Conservation (phyloP, 2,113 vertebrate species). For the Caranx melampygus region DNA sequence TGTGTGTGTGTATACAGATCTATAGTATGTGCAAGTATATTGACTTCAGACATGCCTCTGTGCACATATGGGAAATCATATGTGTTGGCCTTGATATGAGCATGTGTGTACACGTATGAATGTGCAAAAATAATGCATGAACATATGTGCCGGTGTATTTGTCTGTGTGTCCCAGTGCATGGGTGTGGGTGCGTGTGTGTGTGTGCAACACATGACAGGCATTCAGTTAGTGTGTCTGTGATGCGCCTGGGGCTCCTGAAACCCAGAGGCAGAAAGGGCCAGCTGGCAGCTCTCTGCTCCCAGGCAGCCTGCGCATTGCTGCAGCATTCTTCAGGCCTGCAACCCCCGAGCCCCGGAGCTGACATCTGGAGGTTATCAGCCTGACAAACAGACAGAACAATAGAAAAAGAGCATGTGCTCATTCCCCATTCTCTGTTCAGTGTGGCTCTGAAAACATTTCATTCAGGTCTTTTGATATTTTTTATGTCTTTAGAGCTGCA, state of each 20-base stretch:
- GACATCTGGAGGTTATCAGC: constrained; percentile 84
- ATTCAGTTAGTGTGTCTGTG: constrained; percentile 79
- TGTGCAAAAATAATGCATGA: constrained; percentile 47
- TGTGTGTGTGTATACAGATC: not conserved
- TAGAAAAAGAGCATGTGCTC: constrained; percentile 45
- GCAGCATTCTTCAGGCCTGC: constrained; percentile 65
- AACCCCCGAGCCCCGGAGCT: constrained; percentile 64
- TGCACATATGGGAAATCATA: constrained; percentile 49
- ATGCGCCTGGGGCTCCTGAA: constrained; percentile 65
- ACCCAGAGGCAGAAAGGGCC: constrained; percentile 74
- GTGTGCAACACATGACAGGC: constrained; percentile 46
- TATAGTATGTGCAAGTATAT: not conserved
- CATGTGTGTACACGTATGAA: constrained; percentile 26
- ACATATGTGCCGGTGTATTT: constrained; percentile 47
- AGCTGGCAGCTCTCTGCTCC: constrained; percentile 78
- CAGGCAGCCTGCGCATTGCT: constrained; percentile 61
- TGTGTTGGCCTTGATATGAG: constrained; percentile 28
- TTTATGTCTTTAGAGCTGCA: constrained; percentile 29
- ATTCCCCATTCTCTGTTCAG: constrained; percentile 43
- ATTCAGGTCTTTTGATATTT: constrained; percentile 43
- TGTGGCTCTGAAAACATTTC: constrained; percentile 47
- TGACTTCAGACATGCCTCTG: constrained; percentile 24
- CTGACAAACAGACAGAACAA: constrained; percentile 73
- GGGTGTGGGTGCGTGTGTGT: constrained; percentile 3
- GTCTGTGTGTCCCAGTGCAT: constrained; percentile 13